Base-by-base conservation (phyloP, 2,888 invertebrate species). In the Therioaphis trifolii region DNA sequence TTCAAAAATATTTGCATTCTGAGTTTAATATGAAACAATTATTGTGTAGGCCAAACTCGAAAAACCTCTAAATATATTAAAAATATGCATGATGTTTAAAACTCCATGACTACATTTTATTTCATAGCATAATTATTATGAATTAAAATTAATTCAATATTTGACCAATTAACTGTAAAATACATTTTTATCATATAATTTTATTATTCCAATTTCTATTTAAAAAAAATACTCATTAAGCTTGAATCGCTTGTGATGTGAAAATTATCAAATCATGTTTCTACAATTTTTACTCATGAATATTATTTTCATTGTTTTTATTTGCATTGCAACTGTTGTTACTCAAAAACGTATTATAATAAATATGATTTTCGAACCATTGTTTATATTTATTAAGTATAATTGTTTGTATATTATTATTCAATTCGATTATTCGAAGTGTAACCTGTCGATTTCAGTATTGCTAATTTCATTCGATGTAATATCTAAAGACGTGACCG, bases 1-100 rank as follows among this genome's bases (percentile, higher is more conserved):
- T 35, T 49, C 40, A 52, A 68, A 69, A 24, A 43, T 27, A 40
- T 43, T 27, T 69, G n/a, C n/a, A n/a, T n/a, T n/a, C n/a, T n/a
- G 68, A 77, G 78, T 68, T 78, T 43, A 24, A 68, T 78, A 24
- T 52, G 11, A 78, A 68, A 18, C 52, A 24, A 68, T 78, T 52
- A 68, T 18, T 18, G 68, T 68, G 78, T 68, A 68, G 78, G 68
- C 78, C 68, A 68, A 18, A 18, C 27, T 40, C 7, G 18, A 68
- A 68, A 78, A 49, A 40, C 52, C 52, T 68, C 52, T 40, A 68
- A 68, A 55, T 55, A 35, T 18, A 35, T 52, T 77, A 66, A 46
- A 35, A 35, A 68, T 78, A 78, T 69, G 68, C 78, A n/a, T 24
- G 14, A 27, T 24, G 55, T 69, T 55, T 68, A 68, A 40, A 24